Base-by-base conservation (phyloP, 2,888 invertebrate genomes). In the Heliconius aoede region DNA sequence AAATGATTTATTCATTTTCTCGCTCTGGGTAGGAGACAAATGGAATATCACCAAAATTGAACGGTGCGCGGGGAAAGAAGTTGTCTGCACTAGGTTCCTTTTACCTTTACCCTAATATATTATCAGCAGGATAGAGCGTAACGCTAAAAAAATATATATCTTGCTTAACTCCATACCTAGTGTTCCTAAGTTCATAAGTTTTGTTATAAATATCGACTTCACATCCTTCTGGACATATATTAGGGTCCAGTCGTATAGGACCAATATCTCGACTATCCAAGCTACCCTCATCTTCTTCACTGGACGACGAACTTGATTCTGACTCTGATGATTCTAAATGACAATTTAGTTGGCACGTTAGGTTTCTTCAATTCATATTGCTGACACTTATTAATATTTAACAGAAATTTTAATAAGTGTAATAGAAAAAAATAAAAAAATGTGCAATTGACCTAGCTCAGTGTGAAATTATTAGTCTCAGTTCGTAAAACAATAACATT, bases 201-300 rank as follows among this genome's bases (percentile, higher is more conserved):
- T 95, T 89, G 55, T 97, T 95, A 84, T 96, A 97, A n/a, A 97
- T 87, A 0, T 95, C 94, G 51, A 88, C 91, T 73, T 97, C 97
- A 81, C 97, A 96, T 0, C 96, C 97, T 36, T 95, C 93, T 0
- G 97, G 97, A 81, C 97, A 97, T 15, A 96, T 89, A 80, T 94
- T 95, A 80, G 97, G 97, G 84, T 97, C 97, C 11, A 97, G 93
- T 21, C 95, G 94, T 73, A 97, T 95, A 1, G 96, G 95, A 0
- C 95, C 96, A 77, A 96, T 95, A 81, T 97, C 96, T 40, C 95
- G 91, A 21, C 96, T 96, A 86, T 96, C 96, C 30, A 95, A 85
- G 83, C 96, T 96, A 0, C 94, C 95, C 81, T 95, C 96, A 0
- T 95, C 96, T 67, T 95, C 95, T 15, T 95, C 95, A 64, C 94